Evolutionary conservation across 2,888 invertebrate genomes (phyloP).

Genomic region (Eilema caniola): DNA sequence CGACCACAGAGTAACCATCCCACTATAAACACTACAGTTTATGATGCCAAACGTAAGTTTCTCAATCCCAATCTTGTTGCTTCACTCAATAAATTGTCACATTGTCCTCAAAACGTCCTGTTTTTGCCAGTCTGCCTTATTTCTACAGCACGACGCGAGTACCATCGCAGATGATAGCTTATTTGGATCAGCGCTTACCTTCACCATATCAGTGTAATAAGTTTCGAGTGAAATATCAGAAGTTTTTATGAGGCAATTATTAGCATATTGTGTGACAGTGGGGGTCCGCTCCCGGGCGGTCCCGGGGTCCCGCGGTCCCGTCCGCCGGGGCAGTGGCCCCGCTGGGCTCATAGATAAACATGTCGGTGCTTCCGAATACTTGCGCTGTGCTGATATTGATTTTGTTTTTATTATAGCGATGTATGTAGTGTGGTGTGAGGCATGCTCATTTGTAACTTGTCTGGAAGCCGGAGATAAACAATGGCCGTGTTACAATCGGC

Average conservation of each 20-base stretch:
- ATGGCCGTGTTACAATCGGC: slow-evolving; percentile 10
- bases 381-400: slow-evolving; percentile 49
- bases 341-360: slow-evolving; percentile 68
- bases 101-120: neutral
- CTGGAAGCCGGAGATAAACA: slow-evolving; percentile 12
- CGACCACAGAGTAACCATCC: too few relatives aligned
- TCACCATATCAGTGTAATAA: slow-evolving; percentile 50
- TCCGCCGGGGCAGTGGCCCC: slow-evolving; percentile 48
- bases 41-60: neutral
- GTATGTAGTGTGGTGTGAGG: slow-evolving; percentile 38
- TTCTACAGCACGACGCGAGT: slow-evolving; percentile 14
- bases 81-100: slow-evolving; percentile 8
- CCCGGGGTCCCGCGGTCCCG: slow-evolving; percentile 14
- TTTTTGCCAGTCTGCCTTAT: slow-evolving; percentile 8
- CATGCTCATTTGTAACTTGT: slow-evolving; percentile 43
- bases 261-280: slow-evolving; percentile 66
- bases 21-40: neutral
- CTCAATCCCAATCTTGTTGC: neutral
- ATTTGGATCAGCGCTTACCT: slow-evolving; percentile 40
- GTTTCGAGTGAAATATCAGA: slow-evolving; percentile 57
- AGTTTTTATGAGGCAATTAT: slow-evolving; percentile 63
- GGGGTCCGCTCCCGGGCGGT: slow-evolving; percentile 50
- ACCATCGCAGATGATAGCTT: slow-evolving; percentile 35
- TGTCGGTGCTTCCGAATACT: slow-evolving; percentile 60
- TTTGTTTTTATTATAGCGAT: slow-evolving; percentile 48